Evolutionary conservation across 2,797 vertebrate species (phyloP), one percentile per base, ranked within the genome.

Genomic region (Sphenopsis melanotis): DNA sequence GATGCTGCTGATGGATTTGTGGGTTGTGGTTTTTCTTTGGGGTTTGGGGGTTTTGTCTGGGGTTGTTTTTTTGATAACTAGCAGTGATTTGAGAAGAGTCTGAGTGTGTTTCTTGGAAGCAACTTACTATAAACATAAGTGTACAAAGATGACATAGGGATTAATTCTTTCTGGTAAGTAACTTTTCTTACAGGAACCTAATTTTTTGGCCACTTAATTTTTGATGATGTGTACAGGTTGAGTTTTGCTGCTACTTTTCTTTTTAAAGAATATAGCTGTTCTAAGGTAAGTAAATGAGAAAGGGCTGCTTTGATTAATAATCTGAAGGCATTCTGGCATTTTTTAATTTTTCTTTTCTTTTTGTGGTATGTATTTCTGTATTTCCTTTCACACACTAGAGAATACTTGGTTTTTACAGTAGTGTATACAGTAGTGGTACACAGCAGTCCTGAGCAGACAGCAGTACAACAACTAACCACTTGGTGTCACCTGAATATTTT

Each of bases 391-490:
- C 11, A 70, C 30, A 6, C 81, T 44, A 49, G 15, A 64, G 46
- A 77, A 26, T 83, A 50, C 53, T 71, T 74, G 47, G 7, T 60
- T 63, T 22, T 34, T 79, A 13, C 50, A 52, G 18, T 23, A 16
- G 11, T 37, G n/a, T 18, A 4, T 14, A 5, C 5, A 11, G 22
- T 36, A 29, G 12, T 71, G 65, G 32, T 47, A 30, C 61, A 12
- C 14, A 32, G 39, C 49, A 69, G 75, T 89, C 46, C 66, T 87
- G 56, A 80, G 83, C 80, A 65, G 88, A n/a, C 5, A 71, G 83
- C 75, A 97, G 19, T 97, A 82, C 92, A 93, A 46, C 83, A 74
- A 24, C 63, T 72, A 83, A 75, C 95, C 96, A 94, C 96, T 91
- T 93, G 94, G 83, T 96, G 95, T 97, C 96, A 68, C 82, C 52